Conservation (phyloP, 2,797 vertebrate genomes). For the Trachurus trachurus region DNA sequence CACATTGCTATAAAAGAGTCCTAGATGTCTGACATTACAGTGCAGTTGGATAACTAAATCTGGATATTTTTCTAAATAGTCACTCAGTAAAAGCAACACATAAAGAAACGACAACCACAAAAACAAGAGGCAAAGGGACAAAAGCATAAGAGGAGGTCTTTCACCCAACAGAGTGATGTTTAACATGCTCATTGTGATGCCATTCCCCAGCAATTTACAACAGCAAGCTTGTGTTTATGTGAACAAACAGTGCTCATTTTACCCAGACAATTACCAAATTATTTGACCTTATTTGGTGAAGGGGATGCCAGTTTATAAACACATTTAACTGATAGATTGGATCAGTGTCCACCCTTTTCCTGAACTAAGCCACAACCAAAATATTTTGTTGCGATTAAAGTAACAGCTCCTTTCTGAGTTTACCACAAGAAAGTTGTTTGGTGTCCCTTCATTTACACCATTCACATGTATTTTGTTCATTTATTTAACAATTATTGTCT, state of each 20-base stretch:
- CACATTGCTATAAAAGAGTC: background rate
- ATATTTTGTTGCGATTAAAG: constrained; percentile 45
- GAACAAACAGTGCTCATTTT: constrained; percentile 51
- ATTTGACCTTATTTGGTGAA: constrained; percentile 73
- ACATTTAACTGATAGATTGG: constrained; percentile 55
- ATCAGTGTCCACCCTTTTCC: constrained; percentile 76
- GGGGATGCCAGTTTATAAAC: constrained; percentile 76
- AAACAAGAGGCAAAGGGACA: background rate
- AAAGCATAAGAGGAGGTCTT: constrained; percentile 13
- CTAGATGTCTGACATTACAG: background rate
- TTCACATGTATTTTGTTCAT: background rate
- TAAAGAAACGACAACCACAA: background rate
- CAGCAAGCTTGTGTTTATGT: constrained; percentile 39
- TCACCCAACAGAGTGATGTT: constrained; percentile 20
- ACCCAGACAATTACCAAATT: constrained; percentile 53
- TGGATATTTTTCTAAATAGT: background rate
- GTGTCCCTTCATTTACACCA: background rate
- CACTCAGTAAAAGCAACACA: background rate
- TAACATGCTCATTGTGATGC: constrained; percentile 52
- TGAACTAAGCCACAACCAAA: constrained; percentile 56
- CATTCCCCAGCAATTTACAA: constrained; percentile 39
- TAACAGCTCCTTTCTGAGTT: constrained; percentile 26
- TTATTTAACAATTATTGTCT: constrained; percentile 24
- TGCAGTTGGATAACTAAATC: background rate
- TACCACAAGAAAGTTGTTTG: background rate